These are phyloP conservation scores for Ectemnius cavifrons DNA, from an alignment of 2,888 invertebrate species.

Conservation along the genomic window DNA sequence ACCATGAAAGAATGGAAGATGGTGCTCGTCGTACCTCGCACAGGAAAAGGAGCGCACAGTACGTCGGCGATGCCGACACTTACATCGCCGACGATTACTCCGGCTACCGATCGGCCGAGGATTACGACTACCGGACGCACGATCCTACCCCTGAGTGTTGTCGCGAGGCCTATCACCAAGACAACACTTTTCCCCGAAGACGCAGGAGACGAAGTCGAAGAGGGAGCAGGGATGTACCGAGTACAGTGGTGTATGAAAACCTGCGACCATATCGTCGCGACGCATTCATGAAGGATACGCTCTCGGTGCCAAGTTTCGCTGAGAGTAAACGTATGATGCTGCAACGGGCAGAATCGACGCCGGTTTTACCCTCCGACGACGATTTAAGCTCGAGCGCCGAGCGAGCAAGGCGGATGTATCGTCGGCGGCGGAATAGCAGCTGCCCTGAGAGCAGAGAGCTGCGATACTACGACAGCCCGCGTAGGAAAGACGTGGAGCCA, in stretches of 20 bases:
- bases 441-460: conserved; percentile 59
- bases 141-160: conserved; percentile 21
- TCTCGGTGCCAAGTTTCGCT: conserved; percentile 35
- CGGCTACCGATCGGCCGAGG: conserved; percentile 47
- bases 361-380: conserved; percentile 68
- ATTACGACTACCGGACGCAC: conserved; percentile 47
- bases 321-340: conserved; percentile 64
- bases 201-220: conserved; percentile 52
- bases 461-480: conserved; percentile 37
- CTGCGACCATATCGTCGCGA: conserved; percentile 47
- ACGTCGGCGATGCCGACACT: conserved; percentile 32
- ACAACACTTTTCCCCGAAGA: conserved; percentile 42
- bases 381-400: conserved; percentile 51
- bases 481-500: conserved; percentile 46
- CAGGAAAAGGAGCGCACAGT: conserved; percentile 42
- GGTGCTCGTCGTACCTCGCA: conserved; percentile 10
- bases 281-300: background rate
- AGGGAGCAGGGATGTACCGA: conserved; percentile 33
- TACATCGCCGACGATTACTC: conserved; percentile 49
- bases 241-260: conserved; percentile 60
- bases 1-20: conserved; percentile 11
- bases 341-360: conserved; percentile 73
- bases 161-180: conserved; percentile 32
- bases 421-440: conserved; percentile 69
- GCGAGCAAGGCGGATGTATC: conserved; percentile 54